These are phyloP conservation scores for Syncerus caffer DNA, from an alignment of 2,797 vertebrate genomes.

Conservation along the genomic window DNA sequence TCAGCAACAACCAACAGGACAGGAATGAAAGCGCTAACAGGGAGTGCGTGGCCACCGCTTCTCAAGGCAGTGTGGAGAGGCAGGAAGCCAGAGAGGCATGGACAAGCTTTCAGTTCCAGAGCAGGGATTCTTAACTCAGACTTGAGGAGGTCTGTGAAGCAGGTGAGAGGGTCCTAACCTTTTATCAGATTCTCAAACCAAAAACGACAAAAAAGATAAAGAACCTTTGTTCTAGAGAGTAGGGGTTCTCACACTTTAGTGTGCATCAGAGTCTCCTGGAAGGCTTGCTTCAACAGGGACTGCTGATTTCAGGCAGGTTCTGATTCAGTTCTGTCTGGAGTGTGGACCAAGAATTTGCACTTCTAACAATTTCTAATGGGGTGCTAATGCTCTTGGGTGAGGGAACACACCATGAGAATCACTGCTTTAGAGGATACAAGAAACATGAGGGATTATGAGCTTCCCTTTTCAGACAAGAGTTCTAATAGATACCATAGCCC, in stretches of 20 bases:
- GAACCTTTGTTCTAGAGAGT: not conserved
- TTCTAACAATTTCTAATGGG: not conserved
- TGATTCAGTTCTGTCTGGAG: not conserved
- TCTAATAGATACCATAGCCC: conserved; percentile 48
- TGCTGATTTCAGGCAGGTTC: not conserved
- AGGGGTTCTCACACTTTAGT: not conserved
- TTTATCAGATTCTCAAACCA: conserved; percentile 12
- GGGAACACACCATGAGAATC: not conserved
- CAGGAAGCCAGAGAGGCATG: not conserved
- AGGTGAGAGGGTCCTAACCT: not conserved
- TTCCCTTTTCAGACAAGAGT: conserved; percentile 44
- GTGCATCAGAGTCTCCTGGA: not conserved
- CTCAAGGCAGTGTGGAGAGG: not conserved
- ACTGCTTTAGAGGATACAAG: not conserved
- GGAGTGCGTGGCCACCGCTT: not conserved
- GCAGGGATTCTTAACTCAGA: conserved; percentile 17
- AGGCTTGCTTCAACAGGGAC: not conserved
- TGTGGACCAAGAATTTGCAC: not conserved
- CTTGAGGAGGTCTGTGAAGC: not conserved
- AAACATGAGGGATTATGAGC: not conserved
- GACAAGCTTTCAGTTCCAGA: not conserved
- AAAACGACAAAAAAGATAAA: not conserved
- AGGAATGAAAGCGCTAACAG: not conserved
- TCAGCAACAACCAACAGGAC: not conserved
- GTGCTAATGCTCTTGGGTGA: not conserved